Evolutionary conservation across 2,888 invertebrate genomes (phyloP), one percentile per base, ranked within the genome.

Genomic region (Phorcus lineatus): DNA sequence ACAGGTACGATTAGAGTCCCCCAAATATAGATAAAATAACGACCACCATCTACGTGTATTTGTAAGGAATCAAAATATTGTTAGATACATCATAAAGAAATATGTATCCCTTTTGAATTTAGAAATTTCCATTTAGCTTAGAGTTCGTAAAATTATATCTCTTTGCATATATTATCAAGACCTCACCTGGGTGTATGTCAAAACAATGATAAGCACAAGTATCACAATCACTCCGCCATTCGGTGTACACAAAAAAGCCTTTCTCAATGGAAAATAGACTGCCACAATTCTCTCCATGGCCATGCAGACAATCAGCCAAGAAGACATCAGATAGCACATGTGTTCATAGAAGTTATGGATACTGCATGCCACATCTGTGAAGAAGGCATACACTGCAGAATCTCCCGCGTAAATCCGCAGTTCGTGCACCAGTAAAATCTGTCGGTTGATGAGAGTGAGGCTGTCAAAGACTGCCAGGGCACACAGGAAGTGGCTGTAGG

Each of bases 301-400:
- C 90, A 92, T 90, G 54, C 90, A 88, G n/a, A 92, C 91, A 13
- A 91, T 88, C 22, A 91, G 83, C 91, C 91, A 92, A 0, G 90
- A 88, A 4, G 91, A 90, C 89, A 92, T 91, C 16, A 92, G 82
- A 77, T 90, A 90, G 79, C 89, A 88, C 28, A 91, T 87, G 80
- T 89, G 86, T 70, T 90, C 89, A 1, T 86, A 57, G 78, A 90
- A 92, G 75, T 89, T 87, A 81, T 88, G 89, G 4, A 89, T 76
- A 79, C 91, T 91, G 83, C 92, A 92, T 9, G 85, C 83, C 0
- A 82, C 82, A 80, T 89, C 84, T 7, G 83, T 86, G 78, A 90
- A 91, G 19, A 77, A 31, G 1, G 79, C 80, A 66, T 89, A 84
- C 6, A 88, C 24, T 0, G 87, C 85, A 2, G 53, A 62, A 6